Evolutionary conservation across 1,140 invertebrate genomes (phyloP).

Genomic region (Drosophila bocqueti): DNA sequence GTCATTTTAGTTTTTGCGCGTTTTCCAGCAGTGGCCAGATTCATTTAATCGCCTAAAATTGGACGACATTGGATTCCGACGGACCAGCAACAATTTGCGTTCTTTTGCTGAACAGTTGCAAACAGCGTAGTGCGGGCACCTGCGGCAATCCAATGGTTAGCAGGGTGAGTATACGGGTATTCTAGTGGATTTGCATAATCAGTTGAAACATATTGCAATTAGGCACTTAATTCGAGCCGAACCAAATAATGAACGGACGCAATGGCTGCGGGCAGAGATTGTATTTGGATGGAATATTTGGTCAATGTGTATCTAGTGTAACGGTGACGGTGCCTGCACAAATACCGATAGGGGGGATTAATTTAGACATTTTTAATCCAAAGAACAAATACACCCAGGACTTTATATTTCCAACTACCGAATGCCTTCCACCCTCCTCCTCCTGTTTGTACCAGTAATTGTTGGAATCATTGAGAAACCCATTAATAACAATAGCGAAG

Average conservation of each 20-base stretch:
- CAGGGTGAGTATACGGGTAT: neutral
- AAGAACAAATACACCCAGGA: neutral
- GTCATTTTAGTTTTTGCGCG: constrained; percentile 1
- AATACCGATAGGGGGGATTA: constrained; percentile 1
- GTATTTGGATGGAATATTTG: neutral
- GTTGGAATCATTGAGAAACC: constrained; percentile 1
- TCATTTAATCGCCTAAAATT: constrained; percentile 2
- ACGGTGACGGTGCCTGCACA: neutral
- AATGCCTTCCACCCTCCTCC: neutral
- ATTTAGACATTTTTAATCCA: neutral
- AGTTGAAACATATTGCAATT: constrained; percentile 22
- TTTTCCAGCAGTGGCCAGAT: neutral
- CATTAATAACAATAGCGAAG: neutral
- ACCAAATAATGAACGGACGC: constrained; percentile 3
- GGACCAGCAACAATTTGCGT: constrained; percentile 2
- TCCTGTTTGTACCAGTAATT: neutral
- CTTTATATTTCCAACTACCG: neutral
- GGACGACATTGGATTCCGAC: constrained; percentile 1
- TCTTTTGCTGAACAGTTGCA: constrained; percentile 1
- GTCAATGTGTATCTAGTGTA: neutral
- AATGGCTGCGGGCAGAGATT: constrained; percentile 1
- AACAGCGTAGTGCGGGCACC: constrained; percentile 3
- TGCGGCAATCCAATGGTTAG: constrained; percentile 17
- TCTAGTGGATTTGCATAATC: constrained; percentile 48
- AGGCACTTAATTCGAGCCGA: constrained; percentile 20